Conservation (phyloP, 2,113 vertebrate species). For the Herpetotheres cachinnans region DNA sequence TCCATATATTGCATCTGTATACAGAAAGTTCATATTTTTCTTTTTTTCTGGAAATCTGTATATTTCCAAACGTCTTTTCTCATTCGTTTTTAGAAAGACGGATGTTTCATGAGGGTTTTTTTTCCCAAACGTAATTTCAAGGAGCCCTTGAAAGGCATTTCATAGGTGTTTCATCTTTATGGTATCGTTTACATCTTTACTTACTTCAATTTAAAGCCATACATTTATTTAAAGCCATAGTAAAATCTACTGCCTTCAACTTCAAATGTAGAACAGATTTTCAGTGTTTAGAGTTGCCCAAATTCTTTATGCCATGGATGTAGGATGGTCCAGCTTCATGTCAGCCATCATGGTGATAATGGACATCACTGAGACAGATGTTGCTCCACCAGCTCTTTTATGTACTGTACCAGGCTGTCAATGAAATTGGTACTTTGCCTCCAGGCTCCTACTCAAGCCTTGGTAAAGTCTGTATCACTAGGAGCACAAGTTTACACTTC, state of each 20-base stretch:
- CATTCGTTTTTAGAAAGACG: background rate
- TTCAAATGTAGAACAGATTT: background rate
- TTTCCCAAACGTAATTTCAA: background rate
- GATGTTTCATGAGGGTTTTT: background rate
- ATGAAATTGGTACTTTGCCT: background rate
- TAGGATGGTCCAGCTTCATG: background rate
- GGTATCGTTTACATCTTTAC: background rate
- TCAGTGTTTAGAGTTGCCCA: background rate
- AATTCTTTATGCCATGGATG: background rate
- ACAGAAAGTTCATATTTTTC: background rate
- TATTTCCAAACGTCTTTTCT: background rate
- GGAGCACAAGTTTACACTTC: background rate
- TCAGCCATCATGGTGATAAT: background rate
- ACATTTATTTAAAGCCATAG: background rate
- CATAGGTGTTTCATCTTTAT: background rate
- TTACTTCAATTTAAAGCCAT: background rate
- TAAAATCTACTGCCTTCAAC: background rate
- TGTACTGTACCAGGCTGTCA: background rate
- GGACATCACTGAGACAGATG: background rate
- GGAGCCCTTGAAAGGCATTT: background rate
- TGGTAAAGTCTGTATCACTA: background rate
- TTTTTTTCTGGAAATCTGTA: background rate
- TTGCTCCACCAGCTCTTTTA: background rate
- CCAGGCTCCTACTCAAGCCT: background rate
- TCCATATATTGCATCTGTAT: background rate